Evolutionary conservation across 2,888 invertebrate genomes (phyloP).

Genomic region (Scotopteryx bipunctaria): DNA sequence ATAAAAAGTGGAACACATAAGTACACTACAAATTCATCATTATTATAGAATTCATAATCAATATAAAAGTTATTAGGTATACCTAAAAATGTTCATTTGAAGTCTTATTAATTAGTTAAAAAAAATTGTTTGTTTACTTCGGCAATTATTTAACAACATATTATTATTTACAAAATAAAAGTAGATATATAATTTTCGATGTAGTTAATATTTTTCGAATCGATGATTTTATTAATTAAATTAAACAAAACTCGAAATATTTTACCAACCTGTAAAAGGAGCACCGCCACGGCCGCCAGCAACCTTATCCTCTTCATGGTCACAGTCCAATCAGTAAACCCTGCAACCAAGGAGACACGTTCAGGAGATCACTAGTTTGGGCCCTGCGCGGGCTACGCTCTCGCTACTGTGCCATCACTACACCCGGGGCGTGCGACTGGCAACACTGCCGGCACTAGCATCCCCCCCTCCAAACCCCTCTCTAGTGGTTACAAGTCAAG

Average conservation of each 20-base stretch:
- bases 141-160: too few relatives aligned
- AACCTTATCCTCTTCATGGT: constrained; percentile 81
- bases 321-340: constrained; percentile 70
- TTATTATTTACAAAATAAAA: too few relatives aligned
- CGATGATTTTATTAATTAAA: not conserved
- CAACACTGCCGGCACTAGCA: constrained; percentile 35
- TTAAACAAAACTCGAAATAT: constrained; percentile 20
- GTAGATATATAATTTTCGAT: not conserved
- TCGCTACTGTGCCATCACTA: constrained; percentile 50
- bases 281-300: constrained; percentile 73
- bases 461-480: constrained; percentile 28
- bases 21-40: too few relatives aligned
- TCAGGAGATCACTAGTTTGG: constrained; percentile 61
- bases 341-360: constrained; percentile 76
- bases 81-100: too few relatives aligned
- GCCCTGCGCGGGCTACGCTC: constrained; percentile 53
- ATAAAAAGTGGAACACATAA: too few relatives aligned
- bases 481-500: too few relatives aligned
- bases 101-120: too few relatives aligned
- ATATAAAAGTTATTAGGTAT: too few relatives aligned
- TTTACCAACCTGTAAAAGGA: constrained; percentile 73
- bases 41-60: too few relatives aligned
- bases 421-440: constrained; percentile 42
- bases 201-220: not conserved
- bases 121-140: too few relatives aligned